Evolutionary conservation across 2,113 vertebrate species (phyloP).

Genomic region (Oryzias curvinotus): DNA sequence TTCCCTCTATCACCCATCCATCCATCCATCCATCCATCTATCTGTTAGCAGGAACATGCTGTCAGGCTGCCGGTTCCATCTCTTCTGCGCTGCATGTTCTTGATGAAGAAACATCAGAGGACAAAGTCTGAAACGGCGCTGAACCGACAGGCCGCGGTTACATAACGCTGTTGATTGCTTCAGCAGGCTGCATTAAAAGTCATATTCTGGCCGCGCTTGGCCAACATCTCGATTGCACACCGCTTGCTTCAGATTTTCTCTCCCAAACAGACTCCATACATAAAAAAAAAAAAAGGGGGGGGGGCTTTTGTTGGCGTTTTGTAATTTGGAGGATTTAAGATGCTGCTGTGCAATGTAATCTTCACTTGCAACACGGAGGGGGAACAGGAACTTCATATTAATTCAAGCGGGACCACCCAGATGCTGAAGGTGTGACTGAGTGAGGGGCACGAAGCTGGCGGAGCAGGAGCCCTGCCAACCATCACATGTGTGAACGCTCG

Average conservation of each 20-base stretch:
- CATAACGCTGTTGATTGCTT: conserved; percentile 46
- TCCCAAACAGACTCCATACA: conserved; percentile 12
- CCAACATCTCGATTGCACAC: conserved; percentile 43
- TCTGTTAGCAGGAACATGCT: too few relatives aligned
- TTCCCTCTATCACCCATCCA: too few relatives aligned
- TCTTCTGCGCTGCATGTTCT: conserved; percentile 16
- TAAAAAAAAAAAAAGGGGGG: conserved; percentile 19
- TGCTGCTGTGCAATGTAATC: conserved; percentile 49
- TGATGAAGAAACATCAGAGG: conserved; percentile 59
- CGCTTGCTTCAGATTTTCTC: conserved; percentile 29
- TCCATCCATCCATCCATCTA: too few relatives aligned
- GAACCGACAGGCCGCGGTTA: conserved; percentile 51
- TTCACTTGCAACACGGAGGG: conserved; percentile 34
- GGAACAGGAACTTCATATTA: conserved; percentile 47
- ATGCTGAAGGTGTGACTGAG: conserved; percentile 49
- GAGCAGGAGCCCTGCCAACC: conserved; percentile 46
- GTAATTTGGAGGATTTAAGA: conserved; percentile 48
- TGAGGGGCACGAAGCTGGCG: conserved; percentile 36
- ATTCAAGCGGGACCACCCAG: conserved; percentile 62
- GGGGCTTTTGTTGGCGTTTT: conserved; percentile 24
- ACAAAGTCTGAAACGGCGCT: conserved; percentile 52
- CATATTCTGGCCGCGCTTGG: conserved; percentile 48
- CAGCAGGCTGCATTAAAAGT: conserved; percentile 45
- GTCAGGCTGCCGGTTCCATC: conserved; percentile 28
- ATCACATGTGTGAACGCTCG: conserved; percentile 47